Evolutionary conservation across 2,888 invertebrate genomes (phyloP).

Genomic region (Drosophila phalerata): DNA sequence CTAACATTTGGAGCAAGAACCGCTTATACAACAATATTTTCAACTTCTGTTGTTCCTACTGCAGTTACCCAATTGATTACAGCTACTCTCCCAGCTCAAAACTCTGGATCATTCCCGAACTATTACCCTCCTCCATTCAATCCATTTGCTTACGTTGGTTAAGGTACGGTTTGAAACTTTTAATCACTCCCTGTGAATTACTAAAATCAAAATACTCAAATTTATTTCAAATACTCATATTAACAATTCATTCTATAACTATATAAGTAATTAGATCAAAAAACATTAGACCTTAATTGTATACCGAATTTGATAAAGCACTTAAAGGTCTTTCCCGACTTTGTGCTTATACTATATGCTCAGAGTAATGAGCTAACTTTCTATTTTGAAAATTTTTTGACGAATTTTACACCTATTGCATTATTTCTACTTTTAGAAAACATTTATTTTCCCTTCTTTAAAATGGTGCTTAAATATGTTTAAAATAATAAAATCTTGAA

Average conservation of each 20-base stretch:
- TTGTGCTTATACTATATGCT: not conserved
- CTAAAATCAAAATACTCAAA: slow-evolving; percentile 15
- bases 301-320: not conserved
- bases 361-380: not conserved
- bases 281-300: not conserved
- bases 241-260: slow-evolving; percentile 11
- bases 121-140: slow-evolving; percentile 92
- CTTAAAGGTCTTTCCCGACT: not conserved
- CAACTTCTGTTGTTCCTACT: slow-evolving; percentile 93
- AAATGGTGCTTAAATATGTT: slow-evolving; percentile 12
- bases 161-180: slow-evolving; percentile 57
- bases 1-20: slow-evolving; percentile 96
- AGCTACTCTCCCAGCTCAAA: slow-evolving; percentile 91
- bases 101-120: slow-evolving; percentile 90
- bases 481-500: not conserved
- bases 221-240: slow-evolving; percentile 31
- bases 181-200: not conserved
- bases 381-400: not conserved
- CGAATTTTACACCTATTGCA: not conserved
- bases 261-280: not conserved
- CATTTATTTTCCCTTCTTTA: not conserved
- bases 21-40: slow-evolving; percentile 93
- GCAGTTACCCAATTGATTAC: slow-evolving; percentile 93
- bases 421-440: not conserved
- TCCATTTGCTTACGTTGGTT: slow-evolving; percentile 91